These are phyloP conservation scores for Philotrypesis tridentata DNA, from an alignment of 1,140 invertebrate genomes.

Conservation along the genomic window DNA sequence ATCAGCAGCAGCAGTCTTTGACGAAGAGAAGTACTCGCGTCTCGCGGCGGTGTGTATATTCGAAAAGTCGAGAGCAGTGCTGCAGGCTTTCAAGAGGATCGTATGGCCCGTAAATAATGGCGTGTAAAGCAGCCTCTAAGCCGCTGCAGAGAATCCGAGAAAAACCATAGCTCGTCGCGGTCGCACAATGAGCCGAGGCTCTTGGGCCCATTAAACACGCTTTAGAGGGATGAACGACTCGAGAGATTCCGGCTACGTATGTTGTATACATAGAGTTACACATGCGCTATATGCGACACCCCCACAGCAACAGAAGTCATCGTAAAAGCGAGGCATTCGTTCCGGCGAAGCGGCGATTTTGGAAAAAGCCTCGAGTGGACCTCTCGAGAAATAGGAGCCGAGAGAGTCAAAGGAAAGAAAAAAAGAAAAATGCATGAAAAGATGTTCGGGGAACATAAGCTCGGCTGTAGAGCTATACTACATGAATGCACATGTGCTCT, in stretches of 20 bases:
- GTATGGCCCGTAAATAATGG: not conserved
- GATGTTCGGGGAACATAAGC: constrained; percentile 38
- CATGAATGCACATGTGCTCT: constrained; percentile 16
- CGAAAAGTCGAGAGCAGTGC: no score
- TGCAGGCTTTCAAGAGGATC: not conserved
- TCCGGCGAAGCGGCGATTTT: not conserved
- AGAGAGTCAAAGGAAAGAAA: constrained; percentile 26
- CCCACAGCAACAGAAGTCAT: constrained; percentile 14
- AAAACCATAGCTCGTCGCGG: not conserved
- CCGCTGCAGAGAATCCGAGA: not conserved
- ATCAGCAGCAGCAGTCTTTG: no score
- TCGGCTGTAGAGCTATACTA: no score
- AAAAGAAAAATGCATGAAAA: constrained; percentile 10
- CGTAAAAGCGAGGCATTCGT: constrained; percentile 1
- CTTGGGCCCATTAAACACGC: constrained; percentile 10
- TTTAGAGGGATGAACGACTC: not conserved
- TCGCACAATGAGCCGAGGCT: constrained; percentile 6
- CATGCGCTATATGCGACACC: constrained; percentile 6
- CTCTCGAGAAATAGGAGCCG: constrained; percentile 6
- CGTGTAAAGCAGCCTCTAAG: not conserved
- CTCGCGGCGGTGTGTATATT: not conserved
- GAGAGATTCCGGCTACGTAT: not conserved
- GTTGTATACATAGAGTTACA: no score
- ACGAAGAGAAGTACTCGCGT: not conserved
- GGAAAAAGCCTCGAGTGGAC: constrained; percentile 17